Evolutionary conservation across 2,113 vertebrate species (phyloP), one percentile per base, ranked within the genome.

Genomic region (Accipiter cooperii): DNA sequence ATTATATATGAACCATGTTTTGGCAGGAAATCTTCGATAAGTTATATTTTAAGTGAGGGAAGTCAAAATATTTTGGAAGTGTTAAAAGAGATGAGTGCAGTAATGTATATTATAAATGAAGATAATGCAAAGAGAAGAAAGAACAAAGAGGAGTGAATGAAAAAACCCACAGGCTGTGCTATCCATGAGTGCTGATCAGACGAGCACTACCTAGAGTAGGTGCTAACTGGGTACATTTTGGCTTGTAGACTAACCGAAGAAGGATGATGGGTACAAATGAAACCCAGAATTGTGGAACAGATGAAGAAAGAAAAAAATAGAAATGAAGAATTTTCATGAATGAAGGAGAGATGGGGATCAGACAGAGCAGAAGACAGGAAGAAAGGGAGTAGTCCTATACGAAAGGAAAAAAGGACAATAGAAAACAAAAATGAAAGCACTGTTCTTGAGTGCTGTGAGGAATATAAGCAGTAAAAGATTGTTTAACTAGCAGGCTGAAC

Each of bases 51-150:
- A 96, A 92, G 34, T 31, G 58, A 90, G 13, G 5, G 58, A 93
- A 90, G 75, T 90, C 18, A 94, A 93, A 95, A 96, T 90, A 92
- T 94, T 95, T 94, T 94, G 82, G 81, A 94, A 91, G n/a, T 47
- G 52, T 85, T 95, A 90, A 51, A 70, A 90, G 55, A 75, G 8
- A 87, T 63, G 51, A 90, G 78, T 82, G 38, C 20, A 60, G 19
- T 64, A 91, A 71, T 38, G 25, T 82, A 20, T 75, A 42, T 91
- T 75, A 68, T 46, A 75, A 89, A 79, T 55, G 38, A 93, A 89
- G 70, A 85, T 24, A 38, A 68, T 75, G 47, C 29, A 91, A 38
- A 81, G 15, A 3, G 4, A 78, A 77, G 71, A 84, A 76, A 80
- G 77, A 84, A 51, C n/a, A 93, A 82, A 55, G 57, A 42, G 2